Evolutionary conservation across 2,113 vertebrate genomes (phyloP).

Genomic region (Psittacus erithacus): DNA sequence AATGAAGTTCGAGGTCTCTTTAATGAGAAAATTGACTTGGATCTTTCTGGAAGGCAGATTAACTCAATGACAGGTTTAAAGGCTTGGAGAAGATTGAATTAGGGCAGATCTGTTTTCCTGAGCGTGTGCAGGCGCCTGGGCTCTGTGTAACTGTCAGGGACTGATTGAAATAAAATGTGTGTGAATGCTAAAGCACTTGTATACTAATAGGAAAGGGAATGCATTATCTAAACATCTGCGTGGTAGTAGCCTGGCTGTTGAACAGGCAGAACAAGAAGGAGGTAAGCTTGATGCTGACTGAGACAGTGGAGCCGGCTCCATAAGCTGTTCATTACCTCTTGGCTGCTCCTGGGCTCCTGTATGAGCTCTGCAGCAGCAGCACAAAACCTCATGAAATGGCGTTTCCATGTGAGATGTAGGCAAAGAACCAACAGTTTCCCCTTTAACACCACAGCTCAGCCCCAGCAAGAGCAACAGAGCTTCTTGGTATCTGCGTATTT

Average conservation of each 20-base stretch:
- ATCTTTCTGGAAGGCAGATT: not conserved
- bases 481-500: not conserved
- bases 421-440: not conserved
- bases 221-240: fast-evolving
- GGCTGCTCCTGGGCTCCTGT: fast-evolving
- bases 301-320: not conserved
- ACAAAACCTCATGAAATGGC: fast-evolving
- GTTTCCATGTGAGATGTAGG: not conserved
- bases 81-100: not conserved
- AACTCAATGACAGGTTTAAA: not conserved
- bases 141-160: not conserved
- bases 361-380: not conserved
- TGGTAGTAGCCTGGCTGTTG: not conserved
- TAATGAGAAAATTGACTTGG: constrained; percentile 1
- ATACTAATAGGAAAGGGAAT: not conserved
- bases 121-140: not conserved
- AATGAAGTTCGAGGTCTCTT: not conserved
- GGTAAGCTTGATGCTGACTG: not conserved
- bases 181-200: not conserved
- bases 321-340: fast-evolving
- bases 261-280: not conserved
- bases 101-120: not conserved
- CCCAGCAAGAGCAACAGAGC: not conserved
- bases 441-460: not conserved
- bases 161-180: not conserved